Base-by-base conservation (phyloP, 1,140 invertebrate genomes). In the Platyscapa corneri region DNA sequence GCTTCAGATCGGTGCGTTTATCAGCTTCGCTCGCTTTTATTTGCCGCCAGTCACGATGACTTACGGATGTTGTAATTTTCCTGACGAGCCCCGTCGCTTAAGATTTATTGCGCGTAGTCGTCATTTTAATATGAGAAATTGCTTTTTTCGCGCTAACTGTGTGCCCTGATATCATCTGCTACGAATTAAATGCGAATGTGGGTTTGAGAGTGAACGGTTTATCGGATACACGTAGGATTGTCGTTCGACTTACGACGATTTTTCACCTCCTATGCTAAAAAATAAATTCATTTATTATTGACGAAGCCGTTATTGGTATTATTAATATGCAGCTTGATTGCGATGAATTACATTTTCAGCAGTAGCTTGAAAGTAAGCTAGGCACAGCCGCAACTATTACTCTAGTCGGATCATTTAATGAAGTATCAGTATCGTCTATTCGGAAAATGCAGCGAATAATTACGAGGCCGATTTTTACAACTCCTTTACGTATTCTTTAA, bases 121-220 rank as follows among this genome's bases (percentile, higher is more conserved):
- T 72, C 67, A 72, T 72, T 72, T 72, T 72, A 72, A 72, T 72
- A 72, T 72, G 37, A 74, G 20, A 42, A 42, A 74, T 74, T 74
- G 70, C 70, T 74, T 74, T 74, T 74, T 74, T 74, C 70, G 39
- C 37, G 39, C 39, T 27, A 42, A 39, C 70, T 39, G 70, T 5
- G 3, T 23, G 23, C 37, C 20, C 37, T 20, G 37, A 74, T 74
- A 18, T 74, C 37, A 42, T 42, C 70, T 20, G 37, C 16, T 37
- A 7, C 70, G 37, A 74, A 74, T 74, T 74, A 42, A 27, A 42
- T 18, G 37, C 37, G 37, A 74, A 74, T 74, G 70, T 74, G 70
- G 37, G 20, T n/a, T 74, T 20, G 23, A 42, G 37, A 42, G 3
- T 23, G 37, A 74, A 42, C 70, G 70, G 23, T 74, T 74, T 42